A percentile compares a stretch with the other conserved stretches of the same genome.
These are phyloP conservation scores for Atta texana DNA, from an alignment of 1,140 invertebrate species.

Conservation along the genomic window DNA sequence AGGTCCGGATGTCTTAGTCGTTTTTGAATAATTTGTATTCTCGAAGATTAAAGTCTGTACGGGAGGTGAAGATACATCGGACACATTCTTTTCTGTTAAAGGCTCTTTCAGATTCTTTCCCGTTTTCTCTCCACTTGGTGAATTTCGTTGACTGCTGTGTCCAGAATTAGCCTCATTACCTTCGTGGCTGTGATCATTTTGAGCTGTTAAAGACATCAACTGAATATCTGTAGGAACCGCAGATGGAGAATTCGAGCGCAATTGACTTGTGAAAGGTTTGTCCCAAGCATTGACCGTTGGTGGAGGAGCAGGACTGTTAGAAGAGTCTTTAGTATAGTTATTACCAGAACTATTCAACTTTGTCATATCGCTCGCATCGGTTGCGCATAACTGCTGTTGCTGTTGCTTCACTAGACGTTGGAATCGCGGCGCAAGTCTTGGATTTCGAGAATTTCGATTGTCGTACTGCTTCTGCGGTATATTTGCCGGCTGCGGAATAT, in stretches of 20 bases:
- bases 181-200: constrained; percentile 78
- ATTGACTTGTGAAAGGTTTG: constrained; percentile 91
- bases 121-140: constrained; percentile 85
- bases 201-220: constrained; percentile 77
- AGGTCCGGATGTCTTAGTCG: constrained; percentile 81
- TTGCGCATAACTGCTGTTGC: constrained; percentile 80
- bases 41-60: constrained; percentile 97
- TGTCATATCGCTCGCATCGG: constrained; percentile 83
- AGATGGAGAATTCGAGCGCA: constrained; percentile 86
- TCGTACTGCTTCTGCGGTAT: constrained; percentile 87
- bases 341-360: constrained; percentile 77
- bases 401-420: constrained; percentile 88
- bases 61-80: constrained; percentile 92
- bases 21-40: constrained; percentile 93
- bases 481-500: constrained; percentile 85
- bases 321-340: constrained; percentile 84
- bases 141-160: constrained; percentile 88
- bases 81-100: constrained; percentile 86
- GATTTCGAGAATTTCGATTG: constrained; percentile 79
- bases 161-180: constrained; percentile 76
- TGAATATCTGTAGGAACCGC: constrained; percentile 80
- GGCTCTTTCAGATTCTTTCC: constrained; percentile 80
- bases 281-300: constrained; percentile 94
- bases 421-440: constrained; percentile 92
- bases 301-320: constrained; percentile 88